These are phyloP conservation scores for Erythrolamprus reginae DNA, from an alignment of 2,113 vertebrate genomes.

Conservation along the genomic window DNA sequence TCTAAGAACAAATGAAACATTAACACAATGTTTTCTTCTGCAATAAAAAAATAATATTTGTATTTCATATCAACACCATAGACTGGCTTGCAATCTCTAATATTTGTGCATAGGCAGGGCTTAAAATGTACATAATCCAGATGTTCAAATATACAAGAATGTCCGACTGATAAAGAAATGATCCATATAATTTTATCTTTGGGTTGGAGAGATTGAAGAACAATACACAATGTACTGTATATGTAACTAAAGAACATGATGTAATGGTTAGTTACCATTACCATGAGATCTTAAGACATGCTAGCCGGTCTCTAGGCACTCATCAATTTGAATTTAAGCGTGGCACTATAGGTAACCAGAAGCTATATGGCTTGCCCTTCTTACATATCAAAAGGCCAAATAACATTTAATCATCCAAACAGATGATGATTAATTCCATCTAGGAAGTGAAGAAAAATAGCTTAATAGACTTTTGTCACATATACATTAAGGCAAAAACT, in stretches of 20 bases:
- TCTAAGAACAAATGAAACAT: background rate
- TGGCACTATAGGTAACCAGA: background rate
- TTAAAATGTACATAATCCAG: conserved; percentile 4
- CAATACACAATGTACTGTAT: background rate
- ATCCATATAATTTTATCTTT: conserved; percentile 19
- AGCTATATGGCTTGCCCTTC: background rate
- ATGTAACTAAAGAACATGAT: background rate
- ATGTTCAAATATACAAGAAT: background rate
- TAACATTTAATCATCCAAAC: background rate
- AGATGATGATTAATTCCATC: background rate
- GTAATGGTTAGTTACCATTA: conserved; percentile 13
- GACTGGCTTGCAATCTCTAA: background rate
- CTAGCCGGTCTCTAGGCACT: background rate
- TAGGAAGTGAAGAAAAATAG: background rate
- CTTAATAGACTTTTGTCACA: background rate
- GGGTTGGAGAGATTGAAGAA: background rate
- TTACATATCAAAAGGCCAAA: background rate
- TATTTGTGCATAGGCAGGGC: background rate
- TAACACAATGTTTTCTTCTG: background rate
- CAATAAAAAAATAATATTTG: background rate
- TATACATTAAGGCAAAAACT: background rate
- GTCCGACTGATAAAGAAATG: conserved; percentile 3
- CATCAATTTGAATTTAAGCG: background rate
- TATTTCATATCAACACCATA: background rate
- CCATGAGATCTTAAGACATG: background rate